phyloP scores from a whole-genome alignment of 2,113 vertebrate genomes.

The Gyps fulvus region DNA sequence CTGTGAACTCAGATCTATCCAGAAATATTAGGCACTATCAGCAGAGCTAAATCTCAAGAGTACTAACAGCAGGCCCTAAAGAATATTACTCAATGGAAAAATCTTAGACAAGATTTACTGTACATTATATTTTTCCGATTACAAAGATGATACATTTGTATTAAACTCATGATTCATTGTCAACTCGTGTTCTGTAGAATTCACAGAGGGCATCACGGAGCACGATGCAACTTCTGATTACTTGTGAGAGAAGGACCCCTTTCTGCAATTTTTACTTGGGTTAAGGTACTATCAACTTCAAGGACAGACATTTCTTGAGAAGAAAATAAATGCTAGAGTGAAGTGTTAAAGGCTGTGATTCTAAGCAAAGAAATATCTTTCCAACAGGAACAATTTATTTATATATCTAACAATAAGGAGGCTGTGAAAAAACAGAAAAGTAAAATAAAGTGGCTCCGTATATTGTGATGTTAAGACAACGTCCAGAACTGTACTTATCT shows the following conservation, averaged over 20 bases:
- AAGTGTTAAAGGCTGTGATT: background rate
- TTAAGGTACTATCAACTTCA: conserved; percentile 12
- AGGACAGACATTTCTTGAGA: background rate
- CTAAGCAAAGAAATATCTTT: background rate
- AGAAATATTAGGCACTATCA: conserved; percentile 52
- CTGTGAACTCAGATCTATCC: conserved; percentile 17
- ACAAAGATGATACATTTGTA: conserved; percentile 41
- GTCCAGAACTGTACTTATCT: background rate
- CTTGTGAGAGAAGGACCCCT: background rate
- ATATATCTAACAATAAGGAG: background rate
- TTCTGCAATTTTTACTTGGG: background rate
- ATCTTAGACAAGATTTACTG: conserved; percentile 38
- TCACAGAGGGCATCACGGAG: background rate
- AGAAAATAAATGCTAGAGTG: background rate
- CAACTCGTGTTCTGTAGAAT: background rate
- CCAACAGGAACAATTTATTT: background rate
- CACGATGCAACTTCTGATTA: background rate
- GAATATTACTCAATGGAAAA: conserved; percentile 43
- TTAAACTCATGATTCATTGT: conserved; percentile 46
- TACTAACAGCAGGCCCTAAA: background rate
- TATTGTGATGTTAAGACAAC: background rate
- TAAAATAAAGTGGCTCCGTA: background rate
- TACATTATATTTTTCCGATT: conserved; percentile 42
- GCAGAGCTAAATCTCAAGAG: conserved; percentile 31
- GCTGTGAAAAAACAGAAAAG: background rate